These are phyloP conservation scores for Akabosia matsudoensis DNA, from an alignment of 1,140 invertebrate genomes.

Conservation along the genomic window DNA sequence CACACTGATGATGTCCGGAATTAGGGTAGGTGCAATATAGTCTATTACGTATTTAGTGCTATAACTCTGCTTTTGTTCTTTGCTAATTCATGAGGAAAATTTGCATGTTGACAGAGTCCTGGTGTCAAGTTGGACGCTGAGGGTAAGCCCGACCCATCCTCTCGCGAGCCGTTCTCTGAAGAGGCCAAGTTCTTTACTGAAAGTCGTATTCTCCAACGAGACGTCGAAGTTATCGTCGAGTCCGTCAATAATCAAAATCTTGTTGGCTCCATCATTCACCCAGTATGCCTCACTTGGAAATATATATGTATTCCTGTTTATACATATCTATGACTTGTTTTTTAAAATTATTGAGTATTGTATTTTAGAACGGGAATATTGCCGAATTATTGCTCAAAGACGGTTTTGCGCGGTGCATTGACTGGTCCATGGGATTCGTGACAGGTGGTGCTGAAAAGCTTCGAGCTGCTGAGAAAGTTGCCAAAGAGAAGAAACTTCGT, in stretches of 20 bases:
- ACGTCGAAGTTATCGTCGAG: slow-evolving; percentile 88
- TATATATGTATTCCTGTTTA: neutral
- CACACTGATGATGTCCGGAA: slow-evolving; percentile 91
- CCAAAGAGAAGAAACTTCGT: slow-evolving; percentile 80
- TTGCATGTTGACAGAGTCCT: slow-evolving; percentile 59
- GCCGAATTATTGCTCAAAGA: slow-evolving; percentile 85
- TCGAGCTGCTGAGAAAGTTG: slow-evolving; percentile 74
- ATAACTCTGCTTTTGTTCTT: too few species aligned
- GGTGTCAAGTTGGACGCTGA: slow-evolving; percentile 67
- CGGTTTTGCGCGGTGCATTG: slow-evolving; percentile 94
- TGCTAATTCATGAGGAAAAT: neutral
- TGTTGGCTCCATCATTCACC: slow-evolving; percentile 90
- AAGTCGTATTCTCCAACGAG: slow-evolving; percentile 81
- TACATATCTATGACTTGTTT: neutral
- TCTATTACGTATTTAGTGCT: too few species aligned
- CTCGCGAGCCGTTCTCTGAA: slow-evolving; percentile 64
- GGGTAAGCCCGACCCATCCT: slow-evolving; percentile 62
- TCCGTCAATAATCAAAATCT: slow-evolving; percentile 80
- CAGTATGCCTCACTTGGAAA: slow-evolving; percentile 57
- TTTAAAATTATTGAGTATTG: slow-evolving; percentile 22
- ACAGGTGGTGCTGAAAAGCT: slow-evolving; percentile 77
- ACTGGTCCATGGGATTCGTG: slow-evolving; percentile 91
- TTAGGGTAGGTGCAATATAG: slow-evolving; percentile 61
- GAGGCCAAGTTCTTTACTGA: slow-evolving; percentile 91
- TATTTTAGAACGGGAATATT: slow-evolving; percentile 78